Conservation (phyloP, 2,113 vertebrate genomes). For the Aplodontia rufa region DNA sequence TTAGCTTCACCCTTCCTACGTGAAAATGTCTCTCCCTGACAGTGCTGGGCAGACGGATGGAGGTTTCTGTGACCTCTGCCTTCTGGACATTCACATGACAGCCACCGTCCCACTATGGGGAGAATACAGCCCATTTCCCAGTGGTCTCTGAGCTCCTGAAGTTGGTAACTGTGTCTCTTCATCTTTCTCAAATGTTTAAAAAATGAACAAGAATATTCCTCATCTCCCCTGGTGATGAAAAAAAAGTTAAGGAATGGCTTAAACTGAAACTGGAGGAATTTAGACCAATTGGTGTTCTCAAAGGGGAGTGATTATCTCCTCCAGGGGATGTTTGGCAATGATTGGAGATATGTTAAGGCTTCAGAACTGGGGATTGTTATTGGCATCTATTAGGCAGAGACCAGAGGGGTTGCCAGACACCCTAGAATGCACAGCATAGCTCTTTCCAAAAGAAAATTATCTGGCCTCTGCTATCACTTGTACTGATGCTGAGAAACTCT, state of each 20-base stretch:
- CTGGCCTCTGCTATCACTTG: too few species aligned
- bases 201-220: background rate
- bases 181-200: background rate
- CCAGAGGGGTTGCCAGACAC: background rate
- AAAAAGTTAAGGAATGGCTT: background rate
- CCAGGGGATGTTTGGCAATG: background rate
- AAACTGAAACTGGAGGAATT: background rate
- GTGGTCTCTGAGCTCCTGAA: too few species aligned
- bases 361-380: background rate
- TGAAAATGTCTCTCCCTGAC: background rate
- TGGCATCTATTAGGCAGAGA: background rate
- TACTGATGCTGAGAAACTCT: background rate
- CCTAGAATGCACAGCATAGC: background rate
- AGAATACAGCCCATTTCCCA: background rate
- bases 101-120: too few species aligned
- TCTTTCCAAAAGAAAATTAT: background rate
- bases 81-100: background rate
- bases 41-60: background rate
- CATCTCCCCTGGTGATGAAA: background rate
- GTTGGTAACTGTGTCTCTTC: background rate
- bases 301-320: too few species aligned
- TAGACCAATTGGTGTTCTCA: background rate
- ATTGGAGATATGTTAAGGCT: background rate
- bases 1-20: background rate
- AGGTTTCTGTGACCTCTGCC: background rate